phyloP scores from a whole-genome alignment of 1,140 invertebrate genomes.

The Neodiprion lecontei region DNA sequence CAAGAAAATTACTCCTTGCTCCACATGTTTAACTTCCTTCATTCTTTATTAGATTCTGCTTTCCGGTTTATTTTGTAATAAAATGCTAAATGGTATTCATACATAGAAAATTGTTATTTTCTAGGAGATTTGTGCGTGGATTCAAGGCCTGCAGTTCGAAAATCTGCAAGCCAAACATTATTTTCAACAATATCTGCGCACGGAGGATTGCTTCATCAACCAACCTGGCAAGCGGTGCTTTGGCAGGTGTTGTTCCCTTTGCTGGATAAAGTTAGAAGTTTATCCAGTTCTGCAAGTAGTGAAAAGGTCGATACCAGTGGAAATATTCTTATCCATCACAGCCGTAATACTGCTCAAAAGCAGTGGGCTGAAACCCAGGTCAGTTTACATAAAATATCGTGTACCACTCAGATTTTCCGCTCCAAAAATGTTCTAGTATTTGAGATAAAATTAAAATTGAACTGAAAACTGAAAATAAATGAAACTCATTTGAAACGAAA shows the following conservation, averaged over 20 bases:
- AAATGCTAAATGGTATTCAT: not conserved
- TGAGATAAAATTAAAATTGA: constrained; percentile 10
- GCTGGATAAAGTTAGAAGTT: constrained; percentile 88
- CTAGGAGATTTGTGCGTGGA: constrained; percentile 93
- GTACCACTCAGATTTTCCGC: constrained; percentile 57
- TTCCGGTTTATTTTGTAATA: too few relatives aligned
- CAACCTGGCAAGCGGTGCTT: constrained; percentile 89
- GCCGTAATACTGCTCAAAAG: constrained; percentile 97
- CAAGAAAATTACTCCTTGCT: constrained; percentile 10
- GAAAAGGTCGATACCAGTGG: constrained; percentile 92
- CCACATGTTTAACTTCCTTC: not conserved
- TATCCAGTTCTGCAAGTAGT: constrained; percentile 91
- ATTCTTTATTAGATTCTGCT: too few relatives aligned
- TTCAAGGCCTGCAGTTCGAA: constrained; percentile 91
- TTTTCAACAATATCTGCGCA: constrained; percentile 98
- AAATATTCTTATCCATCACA: constrained; percentile 98
- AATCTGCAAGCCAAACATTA: constrained; percentile 97
- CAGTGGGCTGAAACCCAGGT: constrained; percentile 99
- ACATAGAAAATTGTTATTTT: not conserved
- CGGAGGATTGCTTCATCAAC: constrained; percentile 83
- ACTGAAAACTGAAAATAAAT: constrained; percentile 2
- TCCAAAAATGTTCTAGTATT: constrained; percentile 9
- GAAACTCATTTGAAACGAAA: constrained; percentile 4
- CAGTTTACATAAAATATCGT: constrained; percentile 64
- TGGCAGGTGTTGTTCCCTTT: constrained; percentile 96